Base-by-base conservation (phyloP, 2,113 vertebrate species). In the Bolborhynchus lineola region DNA sequence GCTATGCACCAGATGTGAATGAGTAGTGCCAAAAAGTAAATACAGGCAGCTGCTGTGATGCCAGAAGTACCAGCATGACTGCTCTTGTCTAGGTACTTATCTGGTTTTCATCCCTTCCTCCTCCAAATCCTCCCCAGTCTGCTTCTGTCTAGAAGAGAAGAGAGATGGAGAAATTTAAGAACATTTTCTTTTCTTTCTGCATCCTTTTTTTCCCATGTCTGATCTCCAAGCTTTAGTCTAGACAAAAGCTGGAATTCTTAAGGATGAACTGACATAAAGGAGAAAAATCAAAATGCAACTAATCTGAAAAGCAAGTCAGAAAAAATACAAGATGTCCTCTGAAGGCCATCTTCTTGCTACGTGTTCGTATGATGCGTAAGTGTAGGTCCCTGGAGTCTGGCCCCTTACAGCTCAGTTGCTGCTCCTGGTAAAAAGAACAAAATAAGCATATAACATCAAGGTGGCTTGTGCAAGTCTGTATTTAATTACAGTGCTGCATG, bases 401-500 rank as follows among this genome's bases (percentile, higher is more conserved):
- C 24, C 53, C 72, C 59, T 29, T 35, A 5, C 41, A 78, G 77
- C 62, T 20, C 3, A 23, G 46, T 29, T 9, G 16, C 87, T 69
- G 62, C 25, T 16, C 19, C 75, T 68, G 37, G 31, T 3, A 1
- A 35, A 74, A n/a, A 83, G 46, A 93, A 82, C 4, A 18, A 92
- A 94, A 39, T 20, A 94, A 76, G 3, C 72, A 71, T 35, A 28
- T 0, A 10, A 90, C 82, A 76, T 59, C 88, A 16, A 64, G 49
- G 69, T 31, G 86, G 60, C 88, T 94, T 93, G 72, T 96, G 93
- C 75, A 96, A 89, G 83, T 96, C 80, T 90, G 82, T 91, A 1
- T 96, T 95, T 96, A 97, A 96, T 96, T 18, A 90, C 94, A 96
- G 91, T 50, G 86, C 86, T 78, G 88, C 86, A 50, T 82, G 95